These are phyloP conservation scores for Eulemur albifrons DNA, from an alignment of 2,797 vertebrate genomes.

Conservation along the genomic window DNA sequence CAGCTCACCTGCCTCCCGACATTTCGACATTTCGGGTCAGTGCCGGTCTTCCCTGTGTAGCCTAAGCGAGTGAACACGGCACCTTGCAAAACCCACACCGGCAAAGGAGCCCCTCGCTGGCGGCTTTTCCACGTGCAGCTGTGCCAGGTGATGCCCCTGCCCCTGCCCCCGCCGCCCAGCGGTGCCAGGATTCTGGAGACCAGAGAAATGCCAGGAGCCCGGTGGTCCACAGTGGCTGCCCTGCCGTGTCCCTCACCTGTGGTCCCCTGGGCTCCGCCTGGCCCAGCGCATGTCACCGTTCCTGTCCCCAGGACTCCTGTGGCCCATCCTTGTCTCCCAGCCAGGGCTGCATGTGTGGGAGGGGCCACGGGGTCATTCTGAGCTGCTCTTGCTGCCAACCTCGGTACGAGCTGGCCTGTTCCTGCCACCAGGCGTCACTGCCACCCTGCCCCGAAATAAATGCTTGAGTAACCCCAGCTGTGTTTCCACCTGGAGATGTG, in stretches of 20 bases:
- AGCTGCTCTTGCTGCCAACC: not conserved
- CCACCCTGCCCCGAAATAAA: constrained; percentile 29
- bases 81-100: too few species aligned
- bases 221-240: not conserved
- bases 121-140: not conserved
- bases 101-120: not conserved
- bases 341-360: not conserved
- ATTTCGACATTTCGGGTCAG: too few species aligned
- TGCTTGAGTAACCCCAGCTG: fast-evolving
- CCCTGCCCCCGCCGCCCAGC: fast-evolving
- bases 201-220: not conserved
- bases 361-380: not conserved
- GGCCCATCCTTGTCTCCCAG: not conserved
- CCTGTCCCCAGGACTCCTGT: not conserved
- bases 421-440: not conserved
- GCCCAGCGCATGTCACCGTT: not conserved
- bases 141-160: not conserved
- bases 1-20: too few species aligned
- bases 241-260: not conserved
- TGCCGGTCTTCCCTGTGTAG: not conserved
- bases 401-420: not conserved
- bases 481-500: not conserved
- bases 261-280: not conserved
- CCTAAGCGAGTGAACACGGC: not conserved
- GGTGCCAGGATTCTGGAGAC: not conserved